Base-by-base conservation (phyloP, 1,140 invertebrate genomes). In the Bombyx mori region DNA sequence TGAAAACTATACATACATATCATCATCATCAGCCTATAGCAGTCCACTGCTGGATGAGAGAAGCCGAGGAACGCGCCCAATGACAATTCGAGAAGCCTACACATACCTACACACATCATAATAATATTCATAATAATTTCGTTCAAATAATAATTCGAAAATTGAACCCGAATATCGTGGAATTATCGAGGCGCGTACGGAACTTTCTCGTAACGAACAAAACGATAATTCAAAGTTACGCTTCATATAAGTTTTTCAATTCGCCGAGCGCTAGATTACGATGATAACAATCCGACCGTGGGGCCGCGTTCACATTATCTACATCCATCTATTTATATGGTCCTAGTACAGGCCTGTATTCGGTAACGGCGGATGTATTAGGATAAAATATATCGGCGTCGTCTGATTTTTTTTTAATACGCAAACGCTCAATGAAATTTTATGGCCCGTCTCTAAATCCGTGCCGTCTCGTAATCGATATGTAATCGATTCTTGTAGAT, bases 181-280 rank as follows among this genome's bases (percentile, higher is more conserved):
- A 44, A 44, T 18, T 12, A 44, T 44, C 44, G 8, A 22, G 8
- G 45, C 9, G 7, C 44, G 44, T 26, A 22, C 53, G n/a, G 18
- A 54, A 49, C 48, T n/a, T 7, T n/a, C n/a, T 49, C 48, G 48
- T 18, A 18, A 51, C 18, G 48, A 35, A 35, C 26, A 35, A 53
- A 65, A 48, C 51, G 57, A 62, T 57, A 62, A 57, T 60, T 66
- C 62, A 66, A 57, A 57, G 56, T 63, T 60, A 60, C 61, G 52
- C 58, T 61, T 56, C 52, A 65, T 66, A 58, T 54, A 66, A 66
- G 57, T 66, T 66, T 66, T 62, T 62, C 64, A 66, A 66, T 66
- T 58, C 49, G 52, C 52, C 49, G 48, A 44, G 44, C 53, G 58
- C 57, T 60, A 60, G 58, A 62, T 58, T 44, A 18, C 45, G 53